These are phyloP conservation scores for Sebastolobus altivelis DNA, from an alignment of 2,797 vertebrate species.

Conservation along the genomic window DNA sequence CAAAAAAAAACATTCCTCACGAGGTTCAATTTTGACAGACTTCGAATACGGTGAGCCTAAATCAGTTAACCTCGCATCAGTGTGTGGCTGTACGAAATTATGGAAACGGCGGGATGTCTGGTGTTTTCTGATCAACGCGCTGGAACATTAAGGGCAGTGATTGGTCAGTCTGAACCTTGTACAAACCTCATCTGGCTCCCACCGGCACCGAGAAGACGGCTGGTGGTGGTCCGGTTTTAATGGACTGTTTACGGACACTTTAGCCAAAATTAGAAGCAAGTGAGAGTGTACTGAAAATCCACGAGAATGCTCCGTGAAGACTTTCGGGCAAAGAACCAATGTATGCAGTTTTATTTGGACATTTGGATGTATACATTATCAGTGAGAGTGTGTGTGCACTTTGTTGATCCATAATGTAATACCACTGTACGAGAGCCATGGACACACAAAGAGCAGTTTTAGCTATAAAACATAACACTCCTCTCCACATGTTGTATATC, in stretches of 20 bases:
- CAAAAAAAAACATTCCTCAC: constrained; percentile 75
- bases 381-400: constrained; percentile 66
- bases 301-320: constrained; percentile 43
- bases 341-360: constrained; percentile 78
- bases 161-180: constrained; percentile 63
- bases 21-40: constrained; percentile 63
- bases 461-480: constrained; percentile 59
- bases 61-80: constrained; percentile 38
- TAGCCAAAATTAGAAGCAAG: constrained; percentile 62
- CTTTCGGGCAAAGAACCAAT: constrained; percentile 43
- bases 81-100: constrained; percentile 40
- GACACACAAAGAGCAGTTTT: constrained; percentile 64
- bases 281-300: constrained; percentile 45
- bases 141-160: constrained; percentile 43
- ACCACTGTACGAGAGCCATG: constrained; percentile 62
- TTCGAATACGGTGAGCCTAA: constrained; percentile 40
- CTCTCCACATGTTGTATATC: constrained; percentile 62
- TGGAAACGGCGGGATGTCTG: constrained; percentile 23
- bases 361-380: constrained; percentile 75
- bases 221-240: constrained; percentile 49
- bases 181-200: constrained; percentile 66
- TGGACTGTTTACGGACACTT: constrained; percentile 71
- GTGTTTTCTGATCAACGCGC: constrained; percentile 40
- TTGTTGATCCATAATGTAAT: constrained; percentile 65
- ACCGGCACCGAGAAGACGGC: constrained; percentile 42